Conservation (phyloP, 1,140 invertebrate species). For the Steinernema khuongi region DNA sequence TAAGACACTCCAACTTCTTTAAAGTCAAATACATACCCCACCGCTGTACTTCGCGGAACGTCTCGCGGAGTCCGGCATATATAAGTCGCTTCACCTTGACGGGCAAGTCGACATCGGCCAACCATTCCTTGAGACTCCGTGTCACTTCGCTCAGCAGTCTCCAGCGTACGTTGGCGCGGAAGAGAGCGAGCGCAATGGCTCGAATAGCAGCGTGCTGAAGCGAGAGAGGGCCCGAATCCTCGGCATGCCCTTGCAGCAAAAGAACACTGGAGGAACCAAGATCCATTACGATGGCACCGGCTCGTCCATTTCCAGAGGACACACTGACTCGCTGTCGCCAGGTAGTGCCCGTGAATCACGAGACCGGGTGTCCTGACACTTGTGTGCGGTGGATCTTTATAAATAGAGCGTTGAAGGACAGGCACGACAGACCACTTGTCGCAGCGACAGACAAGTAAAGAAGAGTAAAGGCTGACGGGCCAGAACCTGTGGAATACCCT, state of each 20-base stretch:
- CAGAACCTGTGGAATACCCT: no score
- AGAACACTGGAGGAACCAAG: neutral
- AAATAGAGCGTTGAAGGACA: neutral
- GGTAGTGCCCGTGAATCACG: neutral
- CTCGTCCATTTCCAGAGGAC: neutral
- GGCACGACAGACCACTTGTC: neutral
- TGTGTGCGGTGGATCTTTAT: neutral
- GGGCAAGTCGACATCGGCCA: slow-evolving; percentile 20
- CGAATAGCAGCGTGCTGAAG: slow-evolving; percentile 5
- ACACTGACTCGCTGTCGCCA: neutral
- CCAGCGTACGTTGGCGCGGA: slow-evolving; percentile 20
- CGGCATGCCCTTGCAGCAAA: neutral
- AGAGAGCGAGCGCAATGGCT: neutral
- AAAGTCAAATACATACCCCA: slow-evolving; percentile 32
- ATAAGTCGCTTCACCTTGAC: slow-evolving; percentile 20
- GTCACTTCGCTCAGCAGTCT: slow-evolving; percentile 15
- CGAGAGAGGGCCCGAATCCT: neutral
- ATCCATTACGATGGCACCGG: neutral
- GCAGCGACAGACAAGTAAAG: neutral
- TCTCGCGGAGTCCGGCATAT: slow-evolving; percentile 30
- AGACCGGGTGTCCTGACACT: slow-evolving; percentile 1
- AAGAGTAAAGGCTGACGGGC: neutral
- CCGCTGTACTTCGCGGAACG: slow-evolving; percentile 31
- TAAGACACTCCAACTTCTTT: slow-evolving; percentile 11
- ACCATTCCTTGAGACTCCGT: slow-evolving; percentile 2